Percentiles rank a stretch among this genome's conserved stretches.
Conservation (phyloP, 2,888 invertebrate species). For the Galerucella nymphaeae region DNA sequence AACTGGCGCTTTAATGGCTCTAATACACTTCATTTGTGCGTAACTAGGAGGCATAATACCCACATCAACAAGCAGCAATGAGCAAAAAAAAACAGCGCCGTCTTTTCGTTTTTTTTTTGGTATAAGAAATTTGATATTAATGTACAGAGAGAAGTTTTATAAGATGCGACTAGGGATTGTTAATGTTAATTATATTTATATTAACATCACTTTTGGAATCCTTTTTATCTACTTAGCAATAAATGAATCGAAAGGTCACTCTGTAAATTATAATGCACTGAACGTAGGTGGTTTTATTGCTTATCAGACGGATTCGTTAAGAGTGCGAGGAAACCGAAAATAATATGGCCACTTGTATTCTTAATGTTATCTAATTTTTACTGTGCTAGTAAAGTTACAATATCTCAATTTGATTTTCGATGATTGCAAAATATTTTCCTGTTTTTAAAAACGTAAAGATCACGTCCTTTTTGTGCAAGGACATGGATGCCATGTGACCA, state of each 20-base stretch:
- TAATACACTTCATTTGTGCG: slow-evolving; percentile 35
- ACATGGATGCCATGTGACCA: not conserved
- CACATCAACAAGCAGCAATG: slow-evolving; percentile 18
- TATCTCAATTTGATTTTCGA: no score
- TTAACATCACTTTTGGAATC: not conserved
- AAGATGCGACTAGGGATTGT: no score
- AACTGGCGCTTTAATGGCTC: slow-evolving; percentile 29
- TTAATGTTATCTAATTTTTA: not conserved
- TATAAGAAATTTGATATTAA: no score
- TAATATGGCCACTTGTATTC: not conserved
- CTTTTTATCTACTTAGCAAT: slow-evolving; percentile 6
- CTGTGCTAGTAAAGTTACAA: not conserved
- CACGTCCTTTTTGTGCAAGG: no score
- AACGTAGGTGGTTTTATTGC: slow-evolving; percentile 26
- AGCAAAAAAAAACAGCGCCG: slow-evolving; percentile 1
- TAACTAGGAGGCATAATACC: slow-evolving; percentile 28
- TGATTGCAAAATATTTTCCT: not conserved
- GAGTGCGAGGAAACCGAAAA: not conserved
- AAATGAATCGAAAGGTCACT: slow-evolving; percentile 5
- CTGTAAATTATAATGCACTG: not conserved
- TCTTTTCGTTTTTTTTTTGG: not conserved
- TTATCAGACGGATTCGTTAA: slow-evolving; percentile 23
- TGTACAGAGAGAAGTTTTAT: no score
- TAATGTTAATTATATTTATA: no score
- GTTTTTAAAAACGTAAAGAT: not conserved